Evolutionary conservation across 1,140 invertebrate species (phyloP), one percentile per base, ranked within the genome.

Genomic region (Trachelipus rathkii): DNA sequence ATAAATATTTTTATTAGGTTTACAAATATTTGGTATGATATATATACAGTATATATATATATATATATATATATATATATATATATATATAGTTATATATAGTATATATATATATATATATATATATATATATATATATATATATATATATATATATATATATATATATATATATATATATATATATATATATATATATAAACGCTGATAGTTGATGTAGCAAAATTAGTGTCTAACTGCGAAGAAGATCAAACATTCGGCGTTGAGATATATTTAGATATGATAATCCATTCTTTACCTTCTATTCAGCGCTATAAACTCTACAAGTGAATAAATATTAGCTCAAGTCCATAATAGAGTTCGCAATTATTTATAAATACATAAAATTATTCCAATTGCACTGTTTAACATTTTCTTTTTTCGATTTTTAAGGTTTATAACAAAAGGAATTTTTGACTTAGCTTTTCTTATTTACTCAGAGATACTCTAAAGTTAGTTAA

Each of bases 211-310:
- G 50, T 60, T 19, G 50, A 60, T 60, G 50, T 60, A 60, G 50
- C 50, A 60, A 60, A 60, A 60, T 60, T 60, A 60, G 50, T 60
- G 50, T 60, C 19, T 13, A 60, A 19, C 11, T 19, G 50, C 50
- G 50, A 60, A 19, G 50, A 60, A 60, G 50, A 60, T 60, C 50
- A 60, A 60, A 60, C 50, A 60, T 60, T 60, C 19, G 50, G 50
- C 50, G 50, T 60, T 60, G 50, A 60, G 50, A 60, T 60, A 60
- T 60, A 60, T 60, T 60, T 60, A 60, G 19, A 60, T 60, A 60
- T 60, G 50, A 60, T 60, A 60, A 60, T 60, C 19, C 50, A 13
- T 15, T 60, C 19, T 19, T 60, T 13, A 8, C 50, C 19, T 19
- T 13, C 50, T 19, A 60, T 60, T 60, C 50, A 60, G 8, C 50